Evolutionary conservation across 1,140 invertebrate species (phyloP).

Genomic region (Metaphire vulgaris): DNA sequence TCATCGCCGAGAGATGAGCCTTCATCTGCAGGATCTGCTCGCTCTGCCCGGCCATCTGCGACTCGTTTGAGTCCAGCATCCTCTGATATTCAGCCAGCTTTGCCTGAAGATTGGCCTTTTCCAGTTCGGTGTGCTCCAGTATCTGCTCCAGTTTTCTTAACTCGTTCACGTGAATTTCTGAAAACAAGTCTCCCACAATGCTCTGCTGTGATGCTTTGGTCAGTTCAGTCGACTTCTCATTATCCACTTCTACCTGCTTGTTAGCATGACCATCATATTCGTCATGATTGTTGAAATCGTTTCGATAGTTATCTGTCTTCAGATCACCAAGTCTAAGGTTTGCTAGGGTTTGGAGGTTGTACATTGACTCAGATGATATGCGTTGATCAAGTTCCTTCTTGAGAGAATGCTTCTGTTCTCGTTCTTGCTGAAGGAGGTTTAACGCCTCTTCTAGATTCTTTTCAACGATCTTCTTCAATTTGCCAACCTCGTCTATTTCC

Average conservation of each 20-base stretch:
- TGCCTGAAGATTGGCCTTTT: constrained; percentile 41
- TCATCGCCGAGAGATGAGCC: constrained; percentile 61
- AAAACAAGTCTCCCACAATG: constrained; percentile 78
- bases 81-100: constrained; percentile 54
- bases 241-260: constrained; percentile 69
- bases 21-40: constrained; percentile 66
- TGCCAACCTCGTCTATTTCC: constrained; percentile 61
- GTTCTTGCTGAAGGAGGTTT: constrained; percentile 81
- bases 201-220: constrained; percentile 54
- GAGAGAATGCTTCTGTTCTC: constrained; percentile 91
- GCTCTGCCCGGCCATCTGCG: constrained; percentile 67
- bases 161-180: constrained; percentile 91
- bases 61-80: constrained; percentile 68
- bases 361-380: constrained; percentile 67
- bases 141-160: constrained; percentile 88
- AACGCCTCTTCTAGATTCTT: constrained; percentile 95
- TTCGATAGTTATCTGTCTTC: constrained; percentile 34
- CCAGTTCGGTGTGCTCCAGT: constrained; percentile 63
- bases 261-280: constrained; percentile 64
- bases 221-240: constrained; percentile 44
- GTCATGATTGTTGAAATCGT: constrained; percentile 57
- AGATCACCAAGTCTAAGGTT: constrained; percentile 17
- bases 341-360: constrained; percentile 59
- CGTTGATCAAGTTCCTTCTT: constrained; percentile 96
- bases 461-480: constrained; percentile 75